Base-by-base conservation (phyloP, 1,140 invertebrate species). In the Pogonomyrmex californicus region DNA sequence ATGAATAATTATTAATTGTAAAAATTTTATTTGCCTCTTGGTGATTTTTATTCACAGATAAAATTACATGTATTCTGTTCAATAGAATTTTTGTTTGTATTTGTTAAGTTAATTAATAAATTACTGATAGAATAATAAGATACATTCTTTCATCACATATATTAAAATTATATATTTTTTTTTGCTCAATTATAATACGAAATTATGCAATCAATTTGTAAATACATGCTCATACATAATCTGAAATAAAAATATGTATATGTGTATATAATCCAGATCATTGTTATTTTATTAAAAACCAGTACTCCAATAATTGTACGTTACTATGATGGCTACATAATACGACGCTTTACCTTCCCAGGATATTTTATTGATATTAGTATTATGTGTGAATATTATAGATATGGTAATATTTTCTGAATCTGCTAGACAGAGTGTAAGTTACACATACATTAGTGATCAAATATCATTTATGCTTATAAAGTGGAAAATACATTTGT, bases 221-320 rank as follows among this genome's bases (percentile, higher is more conserved):
- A 17, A 47, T 49, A 14, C 65, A 68, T 68, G 41, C 65, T 49
- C 65, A 68, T 68, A 41, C 65, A 41, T 68, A 68, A 68, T 68
- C 65, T 68, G 65, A 49, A 68, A 68, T 2, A 68, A 33, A 12
- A 68, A 10, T 68, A 49, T 68, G 44, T 36, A 14, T 38, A 38
- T 63, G 30, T 47, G 1, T 68, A 44, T 47, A 33, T 68, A 66
- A 44, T 44, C n/a, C 38, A 68, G 44, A 1, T 23, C 41, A 68
- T 30, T 66, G 41, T 68, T 41, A 47, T 47, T 68, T 68, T 47
- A 68, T 47, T 66, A 66, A 66, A 62, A 62, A 36, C 4, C 1
- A 36, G 23, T 23, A 23, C 23, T 23, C 14, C 33, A 17, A 38
- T 41, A 4, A 30, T 66, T 65, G 38, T 66, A 63, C 14, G 62